A percentile compares a stretch with the other conserved stretches of the same genome.
Evolutionary conservation across 2,113 vertebrate species (phyloP).

Genomic region (Rattus norvegicus): DNA sequence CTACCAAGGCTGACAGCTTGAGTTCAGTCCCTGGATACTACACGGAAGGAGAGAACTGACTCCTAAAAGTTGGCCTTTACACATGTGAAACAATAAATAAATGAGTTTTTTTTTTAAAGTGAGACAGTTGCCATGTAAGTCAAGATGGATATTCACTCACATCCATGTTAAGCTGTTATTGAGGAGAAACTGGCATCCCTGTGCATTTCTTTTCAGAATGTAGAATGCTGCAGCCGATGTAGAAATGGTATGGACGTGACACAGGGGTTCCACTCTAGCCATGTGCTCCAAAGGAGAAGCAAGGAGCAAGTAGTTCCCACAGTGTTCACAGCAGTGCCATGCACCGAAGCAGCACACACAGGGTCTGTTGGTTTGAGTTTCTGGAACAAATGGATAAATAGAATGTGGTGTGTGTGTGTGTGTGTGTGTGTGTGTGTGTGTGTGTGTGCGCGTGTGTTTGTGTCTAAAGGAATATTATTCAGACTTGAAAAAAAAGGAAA

Average conservation of each 20-base stretch:
- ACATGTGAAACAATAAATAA: neutral
- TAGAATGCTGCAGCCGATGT: neutral
- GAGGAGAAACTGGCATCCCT: neutral
- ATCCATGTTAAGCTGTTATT: slow-evolving; percentile 78
- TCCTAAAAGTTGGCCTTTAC: neutral
- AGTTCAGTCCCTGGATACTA: neutral
- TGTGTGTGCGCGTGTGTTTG: too few species aligned
- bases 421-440: too few species aligned
- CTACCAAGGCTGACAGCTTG: neutral
- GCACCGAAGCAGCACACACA: neutral
- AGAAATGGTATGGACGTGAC: neutral
- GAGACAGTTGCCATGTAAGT: slow-evolving; percentile 85
- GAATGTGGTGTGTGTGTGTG: neutral
- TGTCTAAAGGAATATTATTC: neutral
- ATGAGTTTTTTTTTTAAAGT: neutral
- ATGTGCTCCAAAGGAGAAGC: neutral
- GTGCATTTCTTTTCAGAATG: neutral
- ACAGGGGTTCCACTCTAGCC: neutral
- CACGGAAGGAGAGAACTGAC: neutral
- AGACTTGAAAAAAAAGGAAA: slow-evolving; percentile 11
- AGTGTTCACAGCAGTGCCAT: neutral
- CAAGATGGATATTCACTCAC: slow-evolving; percentile 77
- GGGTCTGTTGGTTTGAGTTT: neutral
- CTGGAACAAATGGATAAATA: neutral
- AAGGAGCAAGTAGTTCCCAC: neutral